Conservation (phyloP, 2,113 vertebrate species). For the Mohoua ochrocephala region DNA sequence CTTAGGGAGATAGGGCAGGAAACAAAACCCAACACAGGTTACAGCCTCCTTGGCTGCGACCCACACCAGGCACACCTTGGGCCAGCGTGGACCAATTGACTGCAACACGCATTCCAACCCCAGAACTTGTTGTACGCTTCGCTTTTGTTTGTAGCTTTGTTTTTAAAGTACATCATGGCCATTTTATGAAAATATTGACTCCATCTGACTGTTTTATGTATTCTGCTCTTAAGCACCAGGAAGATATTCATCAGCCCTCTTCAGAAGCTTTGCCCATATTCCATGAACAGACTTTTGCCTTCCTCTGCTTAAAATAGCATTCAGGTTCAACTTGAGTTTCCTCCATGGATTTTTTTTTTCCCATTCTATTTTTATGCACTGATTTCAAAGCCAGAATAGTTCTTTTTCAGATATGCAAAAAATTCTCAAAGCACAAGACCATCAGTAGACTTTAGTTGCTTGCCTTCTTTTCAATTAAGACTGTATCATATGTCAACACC, state of each 20-base stretch:
- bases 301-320: neutral
- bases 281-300: neutral
- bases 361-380: neutral
- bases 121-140: neutral
- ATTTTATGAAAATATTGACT: neutral
- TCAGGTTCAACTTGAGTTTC: neutral
- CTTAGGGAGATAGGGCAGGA: neutral
- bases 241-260: neutral
- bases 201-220: neutral
- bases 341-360: neutral
- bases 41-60: neutral
- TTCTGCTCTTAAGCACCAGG: neutral
- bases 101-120: neutral
- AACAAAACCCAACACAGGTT: neutral
- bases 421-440: neutral
- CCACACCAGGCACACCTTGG: neutral
- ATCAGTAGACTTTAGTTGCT: neutral
- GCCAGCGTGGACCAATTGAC: neutral
- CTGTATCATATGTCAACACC: neutral
- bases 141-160: neutral
- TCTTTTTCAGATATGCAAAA: neutral
- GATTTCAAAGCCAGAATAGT: neutral
- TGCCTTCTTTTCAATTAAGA: neutral
- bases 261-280: neutral
- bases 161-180: neutral